Evolutionary conservation across 2,888 invertebrate species (phyloP), one percentile per base, ranked within the genome.

Genomic region (Rhingia rostrata): DNA sequence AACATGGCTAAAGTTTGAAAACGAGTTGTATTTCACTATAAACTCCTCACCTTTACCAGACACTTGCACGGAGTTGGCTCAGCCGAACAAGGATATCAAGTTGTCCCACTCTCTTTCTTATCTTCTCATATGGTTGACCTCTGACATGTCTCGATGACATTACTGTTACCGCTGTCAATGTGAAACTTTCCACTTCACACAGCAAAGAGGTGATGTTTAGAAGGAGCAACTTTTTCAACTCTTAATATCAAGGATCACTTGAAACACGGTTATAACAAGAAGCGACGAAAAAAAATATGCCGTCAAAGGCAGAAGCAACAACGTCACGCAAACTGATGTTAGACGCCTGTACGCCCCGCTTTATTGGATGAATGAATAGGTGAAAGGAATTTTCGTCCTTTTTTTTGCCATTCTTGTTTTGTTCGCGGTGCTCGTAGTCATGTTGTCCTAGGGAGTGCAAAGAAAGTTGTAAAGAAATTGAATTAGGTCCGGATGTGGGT

Each of bases 401-500:
- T 33, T 63, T 54, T 63, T 53, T 10, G 22, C 30, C 56, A n/a
- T 58, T 41, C 14, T 41, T 30, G 5, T 4, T 41, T 43, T 72
- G 32, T 61, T 54, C 6, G 41, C 32, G 35, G 66, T 51, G 35
- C 39, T 74, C 49, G 54, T 22, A 60, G 45, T 43, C 49, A 41
- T 56, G 51, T 58, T 39, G 32, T 56, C 54, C 58, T 14, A 45
- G 56, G 45, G 51, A 56, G n/a, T 58, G 14, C 49, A 66, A 75
- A 66, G 70, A 84, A 84, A 80, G 80, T 80, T 75, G 79, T 80
- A 80, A 80, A 75, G 84, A 84, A 80, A 84, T 84, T 84, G 79
- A 80, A 84, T 84, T 74, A 84, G 70, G 64, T 79, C 58, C 63
- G 67, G 63, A 74, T 69, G 73, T 78, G 45, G 69, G 64, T 58